Evolutionary conservation across 2,888 invertebrate species (phyloP).

Genomic region (Parapristionchus giblindavisi): DNA sequence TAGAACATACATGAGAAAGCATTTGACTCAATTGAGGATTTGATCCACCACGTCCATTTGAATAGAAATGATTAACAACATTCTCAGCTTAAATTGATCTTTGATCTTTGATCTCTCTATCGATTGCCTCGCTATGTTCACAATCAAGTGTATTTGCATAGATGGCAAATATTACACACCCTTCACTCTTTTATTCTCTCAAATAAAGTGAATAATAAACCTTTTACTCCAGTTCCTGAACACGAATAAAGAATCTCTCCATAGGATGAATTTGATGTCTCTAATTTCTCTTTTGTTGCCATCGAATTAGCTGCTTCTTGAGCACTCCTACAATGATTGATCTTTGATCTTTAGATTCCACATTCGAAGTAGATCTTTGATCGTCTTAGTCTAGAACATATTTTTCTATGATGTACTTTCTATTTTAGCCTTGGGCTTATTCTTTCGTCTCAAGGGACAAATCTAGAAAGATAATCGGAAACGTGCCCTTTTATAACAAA

Average conservation of each 20-base stretch:
- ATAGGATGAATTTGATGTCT: constrained; percentile 22
- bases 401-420: no score
- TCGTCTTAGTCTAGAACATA: no score
- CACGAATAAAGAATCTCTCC: constrained; percentile 30
- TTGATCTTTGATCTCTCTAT: background rate
- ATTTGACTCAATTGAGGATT: constrained; percentile 35
- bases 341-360: background rate
- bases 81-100: constrained; percentile 18
- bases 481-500: no score
- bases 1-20: background rate
- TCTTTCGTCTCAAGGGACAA: no score
- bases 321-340: background rate
- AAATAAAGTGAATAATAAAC: background rate
- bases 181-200: background rate
- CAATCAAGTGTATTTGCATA: background rate
- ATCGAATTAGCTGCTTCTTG: constrained; percentile 32
- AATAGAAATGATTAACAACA: constrained; percentile 31
- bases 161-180: background rate
- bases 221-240: constrained; percentile 34
- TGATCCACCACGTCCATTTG: background rate
- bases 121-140: background rate
- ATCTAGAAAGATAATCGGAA: no score
- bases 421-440: no score
- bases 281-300: constrained; percentile 25
- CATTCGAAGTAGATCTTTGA: no score